phyloP scores from a whole-genome alignment of 2,888 invertebrate genomes.

The Dermolepida albohirtum region DNA sequence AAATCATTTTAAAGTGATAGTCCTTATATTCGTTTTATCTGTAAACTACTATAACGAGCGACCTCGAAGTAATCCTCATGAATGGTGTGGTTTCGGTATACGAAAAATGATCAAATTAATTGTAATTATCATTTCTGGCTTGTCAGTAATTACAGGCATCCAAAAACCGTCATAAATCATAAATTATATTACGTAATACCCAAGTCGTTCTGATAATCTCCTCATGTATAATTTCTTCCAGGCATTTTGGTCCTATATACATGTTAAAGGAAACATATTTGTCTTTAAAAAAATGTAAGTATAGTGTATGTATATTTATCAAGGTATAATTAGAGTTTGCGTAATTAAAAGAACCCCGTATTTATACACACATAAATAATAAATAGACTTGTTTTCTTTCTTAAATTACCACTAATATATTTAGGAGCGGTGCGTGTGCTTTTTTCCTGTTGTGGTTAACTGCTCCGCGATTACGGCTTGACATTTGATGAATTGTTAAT shows the following conservation, averaged over 20 bases:
- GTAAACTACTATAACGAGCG: neutral
- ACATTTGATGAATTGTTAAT: conserved; percentile 13
- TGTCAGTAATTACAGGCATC: conserved; percentile 27
- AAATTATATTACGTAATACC: conserved; percentile 15
- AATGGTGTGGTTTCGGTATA: neutral
- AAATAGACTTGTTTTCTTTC: conserved; percentile 17
- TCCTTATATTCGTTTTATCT: neutral
- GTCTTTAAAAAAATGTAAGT: no score
- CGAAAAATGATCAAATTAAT: conserved; percentile 31
- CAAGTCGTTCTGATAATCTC: neutral
- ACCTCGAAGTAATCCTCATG: no score
- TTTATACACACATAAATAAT: conserved; percentile 9
- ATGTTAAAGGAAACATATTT: neutral
- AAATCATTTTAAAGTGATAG: neutral
- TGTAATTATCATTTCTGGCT: conserved; percentile 23
- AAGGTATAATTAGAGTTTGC: conserved; percentile 15
- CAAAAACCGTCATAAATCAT: conserved; percentile 27
- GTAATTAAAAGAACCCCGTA: conserved; percentile 25
- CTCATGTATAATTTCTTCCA: conserved; percentile 5
- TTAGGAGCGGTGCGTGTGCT: neutral
- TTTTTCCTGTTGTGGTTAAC: conserved; percentile 3
- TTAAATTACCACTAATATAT: conserved; percentile 19
- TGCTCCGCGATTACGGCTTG: neutral
- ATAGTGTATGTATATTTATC: neutral
- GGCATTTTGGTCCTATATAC: neutral